A percentile compares a stretch with the other conserved stretches of the same genome.
phyloP scores from a whole-genome alignment of 1,140 invertebrate genomes.

The Drosophila santomea region DNA sequence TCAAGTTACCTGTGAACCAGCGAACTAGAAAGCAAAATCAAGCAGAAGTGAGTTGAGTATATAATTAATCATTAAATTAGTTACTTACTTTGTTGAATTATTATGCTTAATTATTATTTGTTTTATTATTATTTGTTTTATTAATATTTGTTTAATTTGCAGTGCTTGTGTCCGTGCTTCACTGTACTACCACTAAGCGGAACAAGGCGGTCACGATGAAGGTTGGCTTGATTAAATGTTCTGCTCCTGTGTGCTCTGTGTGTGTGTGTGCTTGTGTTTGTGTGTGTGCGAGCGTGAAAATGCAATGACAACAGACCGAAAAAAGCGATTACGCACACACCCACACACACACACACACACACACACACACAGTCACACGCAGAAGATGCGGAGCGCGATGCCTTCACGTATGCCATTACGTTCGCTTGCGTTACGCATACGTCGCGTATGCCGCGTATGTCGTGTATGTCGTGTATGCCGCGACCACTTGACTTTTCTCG shows the following conservation, averaged over 20 bases:
- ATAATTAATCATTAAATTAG: no score
- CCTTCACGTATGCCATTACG: constrained; percentile 62
- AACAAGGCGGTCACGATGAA: constrained; percentile 23
- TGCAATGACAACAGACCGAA: constrained; percentile 70
- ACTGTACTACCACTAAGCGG: constrained; percentile 30
- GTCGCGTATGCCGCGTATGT: constrained; percentile 26
- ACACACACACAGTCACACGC: constrained; percentile 7
- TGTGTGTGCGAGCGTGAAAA: constrained; percentile 49
- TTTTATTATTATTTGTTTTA: no score
- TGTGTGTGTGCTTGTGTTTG: background rate
- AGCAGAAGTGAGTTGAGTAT: background rate
- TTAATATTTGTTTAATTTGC: background rate
- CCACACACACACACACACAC: constrained; percentile 25
- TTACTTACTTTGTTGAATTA: no score
- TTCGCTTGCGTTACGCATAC: constrained; percentile 63
- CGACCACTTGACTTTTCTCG: constrained; percentile 66
- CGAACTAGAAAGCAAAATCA: no score
- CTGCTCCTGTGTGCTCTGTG: background rate
- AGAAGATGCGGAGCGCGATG: constrained; percentile 16
- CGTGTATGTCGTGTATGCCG: constrained; percentile 29
- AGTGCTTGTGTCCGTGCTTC: background rate
- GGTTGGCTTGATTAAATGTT: constrained; percentile 70
- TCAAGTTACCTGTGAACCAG: no score
- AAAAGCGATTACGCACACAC: constrained; percentile 52
- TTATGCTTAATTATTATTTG: no score